Evolutionary conservation across 1,140 invertebrate genomes (phyloP), one percentile per base, ranked within the genome.

Genomic region (Piezodorus guildinii): DNA sequence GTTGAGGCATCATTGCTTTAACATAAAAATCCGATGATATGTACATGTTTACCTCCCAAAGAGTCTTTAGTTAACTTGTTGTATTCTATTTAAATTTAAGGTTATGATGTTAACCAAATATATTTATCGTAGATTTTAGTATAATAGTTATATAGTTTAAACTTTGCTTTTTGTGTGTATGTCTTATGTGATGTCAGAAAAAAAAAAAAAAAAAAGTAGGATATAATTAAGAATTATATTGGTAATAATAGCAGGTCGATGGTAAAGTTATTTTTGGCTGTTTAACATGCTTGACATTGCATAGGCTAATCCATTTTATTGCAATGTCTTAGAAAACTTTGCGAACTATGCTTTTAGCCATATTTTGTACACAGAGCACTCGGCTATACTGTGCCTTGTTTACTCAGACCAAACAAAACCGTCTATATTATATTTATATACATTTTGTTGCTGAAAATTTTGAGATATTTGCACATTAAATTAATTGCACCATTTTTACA

Each of bases 71-170:
- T 66, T 63, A 66, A 25, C 52, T 65, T 63, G 65, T 63, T 66
- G 65, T 66, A 66, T 62, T 63, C 65, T 63, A 62, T 63, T 66
- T 66, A 66, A 66, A 63, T 60, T 60, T 63, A 66, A 61, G 65
- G 56, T 66, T 66, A 66, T 66, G 65, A 66, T 66, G 65, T 66
- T 66, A 66, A 66, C 65, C 65, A 66, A 63, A 65, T 63, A 66
- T 66, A 63, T 63, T 63, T 66, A 66, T 66, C 21, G 46, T 66
- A 66, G 56, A 58, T 58, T 60, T 63, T 66, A 66, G 62, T 34
- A 63, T 63, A 21, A 59, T 66, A 66, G 62, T 63, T 63, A 30
- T 60, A 60, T 63, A 66, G 65, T 63, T 52, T 59, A 62, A 66
- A 62, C 23, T 63, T 62, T 63, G 65, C 65, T 63, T 66, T 61